These are phyloP conservation scores for Callionymus lyra DNA, from an alignment of 2,113 vertebrate species.

Conservation along the genomic window DNA sequence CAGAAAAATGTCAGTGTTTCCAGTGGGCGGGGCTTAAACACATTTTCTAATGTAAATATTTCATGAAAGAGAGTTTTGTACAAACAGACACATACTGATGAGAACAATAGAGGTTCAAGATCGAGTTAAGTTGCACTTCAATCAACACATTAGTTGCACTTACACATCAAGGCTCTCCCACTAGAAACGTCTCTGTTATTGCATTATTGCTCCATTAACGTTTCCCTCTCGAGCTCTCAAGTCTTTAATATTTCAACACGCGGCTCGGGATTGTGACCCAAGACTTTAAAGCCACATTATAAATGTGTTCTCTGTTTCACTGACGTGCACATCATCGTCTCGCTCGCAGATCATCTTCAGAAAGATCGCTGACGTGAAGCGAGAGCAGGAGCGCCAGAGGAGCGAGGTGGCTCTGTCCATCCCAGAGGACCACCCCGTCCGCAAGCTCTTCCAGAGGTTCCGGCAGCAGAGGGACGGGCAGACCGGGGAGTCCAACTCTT, in stretches of 20 bases:
- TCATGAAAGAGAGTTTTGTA: too few species aligned
- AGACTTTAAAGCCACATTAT: conserved; percentile 21
- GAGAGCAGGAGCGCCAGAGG: conserved; percentile 86
- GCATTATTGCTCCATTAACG: conserved; percentile 24
- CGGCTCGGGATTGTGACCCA: conserved; percentile 1
- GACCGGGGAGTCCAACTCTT: conserved; percentile 61
- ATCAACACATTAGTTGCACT: too few species aligned
- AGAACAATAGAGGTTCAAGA: too few species aligned
- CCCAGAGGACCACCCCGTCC: conserved; percentile 89
- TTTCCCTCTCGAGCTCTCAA: conserved; percentile 13
- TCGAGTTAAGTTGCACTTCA: too few species aligned
- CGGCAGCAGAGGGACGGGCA: conserved; percentile 89
- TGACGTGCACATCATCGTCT: conserved; percentile 1
- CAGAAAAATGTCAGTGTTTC: too few species aligned
- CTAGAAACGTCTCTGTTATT: not conserved
- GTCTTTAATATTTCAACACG: conserved; percentile 38
- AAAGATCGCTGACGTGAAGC: conserved; percentile 92
- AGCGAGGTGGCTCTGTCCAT: conserved; percentile 89
- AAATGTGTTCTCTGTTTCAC: conserved; percentile 7
- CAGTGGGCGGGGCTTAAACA: too few species aligned
- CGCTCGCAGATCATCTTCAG: conserved; percentile 83
- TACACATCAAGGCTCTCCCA: not conserved
- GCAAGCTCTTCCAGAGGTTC: conserved; percentile 97
- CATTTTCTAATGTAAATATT: too few species aligned
- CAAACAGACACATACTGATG: too few species aligned